These are phyloP conservation scores for Schizopygopsis malacanthus DNA, from an alignment of 2,797 vertebrate species.

Conservation along the genomic window DNA sequence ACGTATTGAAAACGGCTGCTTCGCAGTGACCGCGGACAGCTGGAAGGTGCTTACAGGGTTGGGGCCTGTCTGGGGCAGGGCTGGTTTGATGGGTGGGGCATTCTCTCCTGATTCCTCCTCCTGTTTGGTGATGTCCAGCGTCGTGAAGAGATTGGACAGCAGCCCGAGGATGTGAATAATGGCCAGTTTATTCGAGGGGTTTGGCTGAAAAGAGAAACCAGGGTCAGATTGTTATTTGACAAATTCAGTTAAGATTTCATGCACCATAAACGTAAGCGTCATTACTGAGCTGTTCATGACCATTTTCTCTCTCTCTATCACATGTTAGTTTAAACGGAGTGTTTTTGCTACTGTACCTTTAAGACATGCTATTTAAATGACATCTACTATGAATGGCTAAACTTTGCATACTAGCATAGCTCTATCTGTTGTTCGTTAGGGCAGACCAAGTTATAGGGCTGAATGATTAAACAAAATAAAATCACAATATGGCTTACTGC, in stretches of 20 bases:
- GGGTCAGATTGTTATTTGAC: not conserved
- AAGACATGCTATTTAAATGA: not conserved
- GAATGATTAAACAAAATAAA: not conserved
- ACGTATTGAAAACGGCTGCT: not conserved
- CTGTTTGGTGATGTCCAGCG: conserved; percentile 95
- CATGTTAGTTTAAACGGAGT: not conserved
- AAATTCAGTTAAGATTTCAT: not conserved
- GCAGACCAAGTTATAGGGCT: too few relatives aligned
- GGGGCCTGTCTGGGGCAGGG: conserved; percentile 89
- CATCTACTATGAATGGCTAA: not conserved
- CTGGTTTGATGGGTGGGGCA: conserved; percentile 86
- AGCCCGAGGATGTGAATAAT: conserved; percentile 98
- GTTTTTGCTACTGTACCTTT: not conserved
- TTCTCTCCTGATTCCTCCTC: conserved; percentile 91
- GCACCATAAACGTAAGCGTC: not conserved
- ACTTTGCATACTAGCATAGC: not conserved
- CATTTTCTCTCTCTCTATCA: not conserved
- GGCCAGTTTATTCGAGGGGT: conserved; percentile 97
- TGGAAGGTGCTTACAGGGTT: conserved; percentile 88
- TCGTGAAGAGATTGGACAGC: conserved; percentile 97
- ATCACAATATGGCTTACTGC: not conserved
- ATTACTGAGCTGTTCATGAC: not conserved
- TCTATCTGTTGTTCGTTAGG: not conserved
- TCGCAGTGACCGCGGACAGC: not conserved
- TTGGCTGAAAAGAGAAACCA: conserved; percentile 83